Evolutionary conservation across 2,113 vertebrate species (phyloP).

Genomic region (human (Homo sapiens)): GRCh38 chr21:31132501-31133000

Average conservation of each 20-base stretch:
- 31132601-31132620: not conserved
- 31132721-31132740: fast-evolving
- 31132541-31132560: not conserved
- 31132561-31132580: not conserved
- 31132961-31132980: not conserved
- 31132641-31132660: not conserved
- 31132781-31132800: not conserved
- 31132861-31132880: not conserved
- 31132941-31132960: not conserved
- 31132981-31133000: not conserved
- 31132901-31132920: not conserved
- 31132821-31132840: not conserved
- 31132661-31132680: not conserved
- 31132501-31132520: not conserved
- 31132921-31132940: not conserved
- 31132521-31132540: not conserved
- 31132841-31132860: not conserved
- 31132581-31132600: not conserved
- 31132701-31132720: not conserved
- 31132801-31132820: not conserved
- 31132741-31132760: fast-evolving
- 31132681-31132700: not conserved
- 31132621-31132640: not conserved
- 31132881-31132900: not conserved
- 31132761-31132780: fast-evolving